A percentile compares a stretch with the other conserved stretches of the same genome.
Conservation (phyloP, 2,888 invertebrate genomes). For the Callinectes sapidus region DNA sequence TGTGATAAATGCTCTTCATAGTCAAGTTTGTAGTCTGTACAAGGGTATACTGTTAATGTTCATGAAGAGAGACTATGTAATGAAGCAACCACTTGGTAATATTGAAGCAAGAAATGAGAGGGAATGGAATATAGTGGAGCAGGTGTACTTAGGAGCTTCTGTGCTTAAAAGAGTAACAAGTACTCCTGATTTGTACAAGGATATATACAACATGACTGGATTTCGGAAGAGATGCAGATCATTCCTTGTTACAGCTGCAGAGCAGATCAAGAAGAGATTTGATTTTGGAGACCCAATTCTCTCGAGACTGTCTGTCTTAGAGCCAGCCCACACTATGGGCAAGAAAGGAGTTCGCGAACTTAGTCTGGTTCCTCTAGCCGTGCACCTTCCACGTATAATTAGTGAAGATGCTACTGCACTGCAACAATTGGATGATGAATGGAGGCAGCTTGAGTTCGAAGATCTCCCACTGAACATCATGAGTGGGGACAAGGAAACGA, state of each 20-base stretch:
- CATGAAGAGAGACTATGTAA: conserved; percentile 37
- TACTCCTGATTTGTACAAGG: conserved; percentile 17
- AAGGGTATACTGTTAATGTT: conserved; percentile 41
- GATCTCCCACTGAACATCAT: too few relatives aligned
- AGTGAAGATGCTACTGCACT: too few relatives aligned
- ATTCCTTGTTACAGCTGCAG: conserved; percentile 46
- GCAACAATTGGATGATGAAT: too few relatives aligned
- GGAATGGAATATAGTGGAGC: conserved; percentile 29
- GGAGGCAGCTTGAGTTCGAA: too few relatives aligned
- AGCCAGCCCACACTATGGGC: too few relatives aligned
- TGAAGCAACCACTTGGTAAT: conserved; percentile 17
- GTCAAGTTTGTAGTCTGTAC: conserved; percentile 40
- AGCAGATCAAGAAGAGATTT: conserved; percentile 44
- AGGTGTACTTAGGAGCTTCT: conserved; percentile 43
- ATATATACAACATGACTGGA: background rate
- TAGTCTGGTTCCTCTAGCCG: too few relatives aligned
- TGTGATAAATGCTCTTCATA: conserved; percentile 38
- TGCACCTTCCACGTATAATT: too few relatives aligned
- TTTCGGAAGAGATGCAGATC: conserved; percentile 36
- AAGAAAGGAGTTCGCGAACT: too few relatives aligned
- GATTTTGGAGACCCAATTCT: conserved; percentile 35
- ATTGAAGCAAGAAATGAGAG: conserved; percentile 37
- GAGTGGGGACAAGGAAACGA: too few relatives aligned
- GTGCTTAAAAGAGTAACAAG: conserved; percentile 26
- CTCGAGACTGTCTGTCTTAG: conserved; percentile 23